Percentiles rank a stretch among this genome's conserved stretches.
Evolutionary conservation across 2,888 invertebrate genomes (phyloP).

Genomic region (Stenodera caucasica): DNA sequence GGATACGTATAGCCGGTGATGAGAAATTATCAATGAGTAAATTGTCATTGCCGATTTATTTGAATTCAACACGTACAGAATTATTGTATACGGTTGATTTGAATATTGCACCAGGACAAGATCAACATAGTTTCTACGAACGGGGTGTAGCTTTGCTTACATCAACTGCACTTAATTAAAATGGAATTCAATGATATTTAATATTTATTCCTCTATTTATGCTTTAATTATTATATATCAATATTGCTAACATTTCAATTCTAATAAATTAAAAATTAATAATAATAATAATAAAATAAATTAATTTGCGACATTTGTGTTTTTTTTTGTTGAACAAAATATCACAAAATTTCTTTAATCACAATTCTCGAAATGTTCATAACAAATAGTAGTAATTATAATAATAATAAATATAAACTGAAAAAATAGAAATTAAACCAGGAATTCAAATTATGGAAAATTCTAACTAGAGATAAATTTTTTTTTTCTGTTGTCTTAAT

Average conservation of each 20-base stretch:
- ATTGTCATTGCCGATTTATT: slow-evolving; percentile 92
- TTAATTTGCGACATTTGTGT: slow-evolving; percentile 4
- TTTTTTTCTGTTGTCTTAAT: background rate
- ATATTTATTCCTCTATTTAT: slow-evolving; percentile 10
- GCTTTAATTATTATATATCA: slow-evolving; percentile 4
- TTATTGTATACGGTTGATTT: slow-evolving; percentile 94
- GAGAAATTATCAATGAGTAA: slow-evolving; percentile 62
- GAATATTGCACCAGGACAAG: slow-evolving; percentile 86
- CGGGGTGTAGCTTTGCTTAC: slow-evolving; percentile 96
- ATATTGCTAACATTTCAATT: background rate
- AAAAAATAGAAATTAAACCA: background rate
- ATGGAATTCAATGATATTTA: background rate
- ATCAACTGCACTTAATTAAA: slow-evolving; percentile 84
- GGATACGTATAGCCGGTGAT: slow-evolving; percentile 63
- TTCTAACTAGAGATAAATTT: background rate
- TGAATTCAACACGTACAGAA: slow-evolving; percentile 95
- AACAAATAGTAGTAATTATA: background rate
- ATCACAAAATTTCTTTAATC: slow-evolving; percentile 20
- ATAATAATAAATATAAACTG: background rate
- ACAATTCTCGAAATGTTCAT: slow-evolving; percentile 10
- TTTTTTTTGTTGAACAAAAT: slow-evolving; percentile 13
- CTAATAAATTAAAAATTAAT: slow-evolving; percentile 9
- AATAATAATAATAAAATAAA: slow-evolving; percentile 9
- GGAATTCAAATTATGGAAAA: slow-evolving; percentile 3
- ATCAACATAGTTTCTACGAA: slow-evolving; percentile 96